phyloP scores from a whole-genome alignment of 2,113 vertebrate genomes.

The Hippopotamus amphibius region DNA sequence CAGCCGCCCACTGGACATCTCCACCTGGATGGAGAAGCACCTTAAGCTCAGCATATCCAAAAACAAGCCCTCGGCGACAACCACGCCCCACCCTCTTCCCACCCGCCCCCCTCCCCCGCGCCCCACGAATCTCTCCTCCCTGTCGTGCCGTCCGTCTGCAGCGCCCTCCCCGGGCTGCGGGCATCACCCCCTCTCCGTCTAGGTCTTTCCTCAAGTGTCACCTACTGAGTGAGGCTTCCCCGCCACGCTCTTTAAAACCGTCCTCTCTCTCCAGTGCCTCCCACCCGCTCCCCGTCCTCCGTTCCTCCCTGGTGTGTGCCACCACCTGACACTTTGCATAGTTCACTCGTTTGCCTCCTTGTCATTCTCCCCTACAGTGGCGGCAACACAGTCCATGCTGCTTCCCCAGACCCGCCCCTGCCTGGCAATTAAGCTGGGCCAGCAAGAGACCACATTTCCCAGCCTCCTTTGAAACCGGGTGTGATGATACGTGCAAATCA shows the following conservation, averaged over 20 bases:
- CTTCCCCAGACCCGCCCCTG: too few species aligned
- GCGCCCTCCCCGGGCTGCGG: neutral
- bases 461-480: neutral
- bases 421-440: neutral
- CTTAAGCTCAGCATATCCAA: neutral
- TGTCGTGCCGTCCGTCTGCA: neutral
- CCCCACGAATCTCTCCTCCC: neutral
- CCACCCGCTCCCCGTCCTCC: neutral
- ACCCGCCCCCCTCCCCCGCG: too few species aligned
- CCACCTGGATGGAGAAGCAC: fast-evolving
- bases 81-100: neutral
- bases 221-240: neutral
- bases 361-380: neutral
- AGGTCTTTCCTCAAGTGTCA: neutral
- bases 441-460: neutral
- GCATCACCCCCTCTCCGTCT: too few species aligned
- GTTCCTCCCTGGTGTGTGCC: neutral
- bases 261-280: too few species aligned
- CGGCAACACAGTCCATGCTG: fast-evolving
- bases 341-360: neutral
- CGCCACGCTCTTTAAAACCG: neutral
- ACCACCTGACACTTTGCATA: neutral
- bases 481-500: neutral
- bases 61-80: neutral
- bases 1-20: neutral